Evolutionary conservation across 2,888 invertebrate species (phyloP).

Genomic region (Epistrophe grossulariae): DNA sequence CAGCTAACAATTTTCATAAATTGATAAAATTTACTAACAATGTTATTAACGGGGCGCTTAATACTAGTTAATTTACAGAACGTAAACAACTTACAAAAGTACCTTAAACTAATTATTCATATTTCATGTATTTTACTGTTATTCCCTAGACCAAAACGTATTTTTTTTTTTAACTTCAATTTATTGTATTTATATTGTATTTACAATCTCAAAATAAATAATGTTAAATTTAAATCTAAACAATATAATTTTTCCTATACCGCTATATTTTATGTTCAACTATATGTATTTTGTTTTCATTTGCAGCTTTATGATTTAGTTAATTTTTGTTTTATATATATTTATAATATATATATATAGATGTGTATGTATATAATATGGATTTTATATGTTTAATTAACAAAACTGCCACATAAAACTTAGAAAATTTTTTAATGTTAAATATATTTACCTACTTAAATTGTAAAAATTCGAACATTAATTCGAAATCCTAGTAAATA

Average conservation of each 20-base stretch:
- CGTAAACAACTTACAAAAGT: not conserved
- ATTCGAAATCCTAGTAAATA: slow-evolving; percentile 53
- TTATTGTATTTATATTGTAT: too few relatives aligned
- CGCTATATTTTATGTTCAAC: not conserved
- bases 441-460: slow-evolving; percentile 43
- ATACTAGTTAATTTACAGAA: too few relatives aligned
- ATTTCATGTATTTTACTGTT: too few relatives aligned
- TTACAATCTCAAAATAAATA: not conserved
- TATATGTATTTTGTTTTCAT: not conserved
- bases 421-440: slow-evolving; percentile 58
- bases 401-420: slow-evolving; percentile 52
- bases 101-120: too few relatives aligned
- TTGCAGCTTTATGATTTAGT: slow-evolving; percentile 21
- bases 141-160: too few relatives aligned
- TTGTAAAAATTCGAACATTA: slow-evolving; percentile 26
- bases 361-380: not conserved
- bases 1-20: too few relatives aligned
- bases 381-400: slow-evolving; percentile 25
- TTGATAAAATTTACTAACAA: too few relatives aligned
- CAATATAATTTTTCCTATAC: not conserved
- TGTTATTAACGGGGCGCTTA: too few relatives aligned
- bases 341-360: too few relatives aligned
- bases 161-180: not conserved
- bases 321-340: slow-evolving; percentile 10
- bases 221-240: not conserved